phyloP scores from a whole-genome alignment of 2,113 vertebrate genomes.

The Speoplatyrhinus poulsoni region DNA sequence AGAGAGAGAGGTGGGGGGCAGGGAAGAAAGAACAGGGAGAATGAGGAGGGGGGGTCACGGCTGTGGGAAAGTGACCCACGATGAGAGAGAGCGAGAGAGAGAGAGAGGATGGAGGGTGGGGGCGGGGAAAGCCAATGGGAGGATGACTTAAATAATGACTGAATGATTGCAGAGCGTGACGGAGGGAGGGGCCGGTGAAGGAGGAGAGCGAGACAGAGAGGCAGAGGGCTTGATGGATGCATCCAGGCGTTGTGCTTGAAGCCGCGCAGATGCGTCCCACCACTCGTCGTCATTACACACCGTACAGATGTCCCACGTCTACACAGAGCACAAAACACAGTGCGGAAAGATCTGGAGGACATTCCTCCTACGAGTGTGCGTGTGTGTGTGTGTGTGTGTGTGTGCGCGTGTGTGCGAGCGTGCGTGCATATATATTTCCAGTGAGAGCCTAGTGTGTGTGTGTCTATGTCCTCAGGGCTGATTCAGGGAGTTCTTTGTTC shows the following conservation, averaged over 20 bases:
- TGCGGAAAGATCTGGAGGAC: too few species aligned
- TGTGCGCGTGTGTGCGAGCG: neutral
- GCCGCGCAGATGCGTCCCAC: neutral
- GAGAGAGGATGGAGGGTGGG: neutral
- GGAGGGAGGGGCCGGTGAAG: neutral
- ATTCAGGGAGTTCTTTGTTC: constrained; percentile 52
- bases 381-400: neutral
- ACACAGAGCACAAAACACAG: too few species aligned
- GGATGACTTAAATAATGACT: neutral
- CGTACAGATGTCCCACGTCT: too few species aligned
- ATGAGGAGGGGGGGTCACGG: neutral
- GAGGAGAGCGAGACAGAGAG: neutral
- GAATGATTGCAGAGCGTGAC: neutral
- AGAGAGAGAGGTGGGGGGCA: neutral
- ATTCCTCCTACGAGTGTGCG: constrained; percentile 3
- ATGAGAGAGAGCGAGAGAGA: neutral
- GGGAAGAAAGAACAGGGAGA: constrained; percentile 9
- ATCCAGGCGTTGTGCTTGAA: constrained; percentile 16
- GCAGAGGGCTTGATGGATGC: constrained; percentile 6
- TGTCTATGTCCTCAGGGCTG: constrained; percentile 6
- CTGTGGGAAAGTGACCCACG: neutral
- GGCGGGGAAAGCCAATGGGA: neutral
- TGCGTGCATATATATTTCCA: neutral
- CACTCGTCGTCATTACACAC: constrained; percentile 1
- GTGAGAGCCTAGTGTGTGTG: neutral